Conservation (phyloP, 2,888 invertebrate species). For the Frankliniella intonsa region DNA sequence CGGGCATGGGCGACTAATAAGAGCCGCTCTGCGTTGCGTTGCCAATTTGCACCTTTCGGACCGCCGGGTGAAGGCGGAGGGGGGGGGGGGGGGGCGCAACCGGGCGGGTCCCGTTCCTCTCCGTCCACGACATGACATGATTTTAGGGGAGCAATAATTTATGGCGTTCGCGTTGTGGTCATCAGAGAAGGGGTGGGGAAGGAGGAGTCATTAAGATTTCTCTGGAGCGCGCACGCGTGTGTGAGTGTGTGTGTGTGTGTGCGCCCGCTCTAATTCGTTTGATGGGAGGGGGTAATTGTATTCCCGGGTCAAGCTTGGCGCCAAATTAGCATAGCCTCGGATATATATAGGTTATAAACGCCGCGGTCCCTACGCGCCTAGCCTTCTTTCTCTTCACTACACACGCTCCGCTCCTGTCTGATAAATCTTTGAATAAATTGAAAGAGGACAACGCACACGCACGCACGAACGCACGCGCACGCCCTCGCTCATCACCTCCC, state of each 20-base stretch:
- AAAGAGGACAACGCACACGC: too few species aligned
- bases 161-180: conserved; percentile 13
- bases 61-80: background rate
- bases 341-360: conserved; percentile 21
- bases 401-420: background rate
- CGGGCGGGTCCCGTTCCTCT: background rate
- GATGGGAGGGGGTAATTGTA: conserved; percentile 11
- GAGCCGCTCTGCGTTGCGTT: background rate
- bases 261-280: conserved; percentile 7
- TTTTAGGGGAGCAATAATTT: conserved; percentile 20
- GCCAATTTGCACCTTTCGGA: conserved; percentile 15
- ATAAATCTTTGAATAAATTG: background rate
- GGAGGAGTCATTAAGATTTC: conserved; percentile 11
- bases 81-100: background rate
- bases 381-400: too few species aligned
- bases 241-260: background rate
- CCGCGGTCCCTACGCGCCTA: background rate
- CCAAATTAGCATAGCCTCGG: background rate
- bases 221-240: background rate
- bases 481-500: too few species aligned
- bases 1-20: background rate
- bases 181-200: background rate
- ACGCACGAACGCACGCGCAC: too few species aligned
- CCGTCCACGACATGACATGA: background rate
- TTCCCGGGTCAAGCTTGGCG: background rate